A percentile compares a stretch with the other conserved stretches of the same genome.
These are phyloP conservation scores for Phenganax marumi DNA, from an alignment of 92 coral and sea anemone species.

Conservation along the genomic window DNA sequence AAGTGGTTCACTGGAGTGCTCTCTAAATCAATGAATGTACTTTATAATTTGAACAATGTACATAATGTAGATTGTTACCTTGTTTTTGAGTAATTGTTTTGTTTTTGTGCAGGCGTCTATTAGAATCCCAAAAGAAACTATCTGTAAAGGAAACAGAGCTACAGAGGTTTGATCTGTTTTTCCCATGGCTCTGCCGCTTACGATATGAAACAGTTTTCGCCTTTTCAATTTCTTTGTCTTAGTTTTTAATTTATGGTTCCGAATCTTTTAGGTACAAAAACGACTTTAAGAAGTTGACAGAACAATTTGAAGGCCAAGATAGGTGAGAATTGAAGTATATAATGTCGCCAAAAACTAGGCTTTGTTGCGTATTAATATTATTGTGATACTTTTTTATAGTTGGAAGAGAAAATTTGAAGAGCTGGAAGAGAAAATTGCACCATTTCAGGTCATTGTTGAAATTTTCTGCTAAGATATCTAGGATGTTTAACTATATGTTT, in stretches of 20 bases:
- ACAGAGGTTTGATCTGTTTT: slow-evolving; percentile 34
- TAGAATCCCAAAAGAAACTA: slow-evolving; percentile 85
- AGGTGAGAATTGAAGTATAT: slow-evolving; percentile 16
- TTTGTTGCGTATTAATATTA: background rate
- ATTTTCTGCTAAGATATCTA: no score
- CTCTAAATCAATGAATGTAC: no score
- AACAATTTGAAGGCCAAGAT: slow-evolving; percentile 23
- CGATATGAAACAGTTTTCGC: background rate
- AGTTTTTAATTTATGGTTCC: background rate
- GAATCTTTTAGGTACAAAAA: slow-evolving; percentile 14
- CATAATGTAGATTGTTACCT: background rate
- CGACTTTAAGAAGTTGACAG: background rate
- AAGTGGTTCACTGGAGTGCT: no score
- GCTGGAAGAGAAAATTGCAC: slow-evolving; percentile 74
- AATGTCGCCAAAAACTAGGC: background rate
- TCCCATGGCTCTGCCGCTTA: background rate
- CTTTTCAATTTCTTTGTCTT: background rate
- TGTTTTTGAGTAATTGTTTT: background rate
- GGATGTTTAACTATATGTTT: no score
- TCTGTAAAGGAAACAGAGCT: slow-evolving; percentile 74
- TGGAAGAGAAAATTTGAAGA: slow-evolving; percentile 82
- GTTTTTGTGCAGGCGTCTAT: slow-evolving; percentile 62
- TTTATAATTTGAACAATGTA: background rate
- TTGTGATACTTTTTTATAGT: slow-evolving; percentile 42
- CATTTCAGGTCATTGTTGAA: slow-evolving; percentile 70